These are phyloP conservation scores for Pachydiplax longipennis DNA, from an alignment of 2,888 invertebrate species.

Conservation along the genomic window DNA sequence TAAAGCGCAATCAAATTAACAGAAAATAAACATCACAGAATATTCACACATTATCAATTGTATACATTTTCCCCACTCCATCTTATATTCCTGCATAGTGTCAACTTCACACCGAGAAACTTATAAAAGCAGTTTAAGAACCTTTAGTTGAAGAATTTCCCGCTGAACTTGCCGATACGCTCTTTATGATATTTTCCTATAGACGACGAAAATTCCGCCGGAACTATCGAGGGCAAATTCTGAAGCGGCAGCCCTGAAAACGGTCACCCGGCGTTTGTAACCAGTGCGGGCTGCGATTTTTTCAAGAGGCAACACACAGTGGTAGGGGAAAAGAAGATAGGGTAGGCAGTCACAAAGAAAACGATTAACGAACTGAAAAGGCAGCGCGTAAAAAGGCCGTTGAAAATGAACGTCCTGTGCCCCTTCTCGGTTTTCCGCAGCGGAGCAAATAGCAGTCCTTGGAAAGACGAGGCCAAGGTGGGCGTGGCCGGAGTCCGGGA, in stretches of 20 bases:
- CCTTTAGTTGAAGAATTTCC: no score
- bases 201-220: neutral
- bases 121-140: no score
- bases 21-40: no score
- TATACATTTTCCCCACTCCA: no score
- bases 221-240: no score
- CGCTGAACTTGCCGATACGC: no score
- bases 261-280: neutral
- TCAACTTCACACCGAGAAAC: no score
- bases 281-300: neutral
- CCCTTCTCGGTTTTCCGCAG: neutral
- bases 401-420: neutral
- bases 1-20: no score
- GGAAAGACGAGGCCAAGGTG: neutral
- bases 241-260: neutral
- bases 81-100: no score
- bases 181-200: no score
- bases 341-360: constrained; percentile 7
- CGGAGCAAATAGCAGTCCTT: neutral
- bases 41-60: no score
- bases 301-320: neutral
- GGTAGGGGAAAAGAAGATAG: neutral
- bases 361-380: constrained; percentile 13
- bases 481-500: neutral
- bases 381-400: neutral